phyloP scores from a whole-genome alignment of 92 coral and sea anemone genomes.

The Parazoanthus swiftii region DNA sequence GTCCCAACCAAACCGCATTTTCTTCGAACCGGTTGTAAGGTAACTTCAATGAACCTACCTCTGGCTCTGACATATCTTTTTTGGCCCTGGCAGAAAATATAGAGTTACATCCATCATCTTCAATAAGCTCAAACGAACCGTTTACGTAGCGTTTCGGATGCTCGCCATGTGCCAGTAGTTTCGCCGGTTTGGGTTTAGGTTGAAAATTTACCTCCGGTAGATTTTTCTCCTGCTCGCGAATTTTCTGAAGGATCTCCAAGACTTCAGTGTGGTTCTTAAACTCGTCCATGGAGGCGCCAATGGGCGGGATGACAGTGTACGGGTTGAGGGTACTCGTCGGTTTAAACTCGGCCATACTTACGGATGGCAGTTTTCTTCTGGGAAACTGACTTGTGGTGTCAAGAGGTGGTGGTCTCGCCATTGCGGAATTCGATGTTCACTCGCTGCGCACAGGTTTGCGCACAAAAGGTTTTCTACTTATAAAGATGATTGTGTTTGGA shows the following conservation, averaged over 20 bases:
- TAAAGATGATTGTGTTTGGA: neutral
- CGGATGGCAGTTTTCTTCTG: neutral
- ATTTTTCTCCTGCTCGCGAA: neutral
- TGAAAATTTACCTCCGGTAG: neutral
- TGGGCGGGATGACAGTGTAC: neutral
- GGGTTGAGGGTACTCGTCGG: slow-evolving; percentile 2
- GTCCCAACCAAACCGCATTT: too few species aligned
- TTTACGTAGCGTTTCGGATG: neutral
- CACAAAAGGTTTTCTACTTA: neutral
- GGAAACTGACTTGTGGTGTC: neutral
- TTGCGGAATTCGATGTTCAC: neutral
- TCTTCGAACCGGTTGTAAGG: too few species aligned
- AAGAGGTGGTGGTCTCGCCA: neutral
- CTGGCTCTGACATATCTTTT: neutral
- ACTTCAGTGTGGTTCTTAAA: slow-evolving; percentile 18
- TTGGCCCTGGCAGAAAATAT: neutral
- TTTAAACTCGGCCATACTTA: neutral
- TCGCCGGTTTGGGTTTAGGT: neutral
- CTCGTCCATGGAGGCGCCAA: slow-evolving; percentile 8
- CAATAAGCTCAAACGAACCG: neutral
- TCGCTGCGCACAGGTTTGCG: neutral
- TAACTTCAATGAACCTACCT: too few species aligned
- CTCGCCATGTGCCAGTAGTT: neutral
- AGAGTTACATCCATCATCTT: neutral
- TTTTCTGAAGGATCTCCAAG: slow-evolving; percentile 10